Base-by-base conservation (phyloP, 2,888 invertebrate genomes). In the Hirudinaria manillensis region DNA sequence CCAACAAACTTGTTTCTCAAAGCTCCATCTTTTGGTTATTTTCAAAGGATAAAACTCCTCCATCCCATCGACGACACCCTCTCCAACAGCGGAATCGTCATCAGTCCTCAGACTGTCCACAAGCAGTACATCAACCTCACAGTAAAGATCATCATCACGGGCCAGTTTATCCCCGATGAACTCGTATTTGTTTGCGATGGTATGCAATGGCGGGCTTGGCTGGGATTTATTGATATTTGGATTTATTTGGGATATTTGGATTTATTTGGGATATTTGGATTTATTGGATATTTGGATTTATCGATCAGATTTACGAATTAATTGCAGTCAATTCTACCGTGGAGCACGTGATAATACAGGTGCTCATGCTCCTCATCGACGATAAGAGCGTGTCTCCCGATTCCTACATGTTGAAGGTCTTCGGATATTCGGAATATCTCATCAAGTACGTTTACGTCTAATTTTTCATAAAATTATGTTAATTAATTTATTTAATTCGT, bases 141-240 rank as follows among this genome's bases (percentile, higher is more conserved):
- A 84, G 92, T 96, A 80, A 95, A 95, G 87, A 88, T 97, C 79
- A 88, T 93, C 81, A 92, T 97, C 75, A 88, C 89, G 81, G 88
- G 89, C 16, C 88, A 89, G 77, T 84, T 82, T 78, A 76, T 81
- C 27, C 79, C 81, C 67, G 86, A 86, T 71, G 92, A 94, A 10
- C 90, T 94, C 80, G 89, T 89, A 19, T 96, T 97, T 85, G 95
- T 94, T 55, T 94, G 94, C 83, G 94, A 95, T 86, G 92, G 94
- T 94, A 87, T 88, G 88, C 81, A 36, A 29, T 32, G 29, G 24
- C 21, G 45, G 29, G 61, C 10, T 61, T 27, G 24, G 13, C 13
- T 10, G 61, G 61, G 29, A 6, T 1, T 27, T 53, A 16, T 16
- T 53, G 13, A 53, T 53, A 53, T 16, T 53, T 53, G 13, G 13